Base-by-base conservation (phyloP, 2,113 vertebrate species). In the Callopanchax toddi region DNA sequence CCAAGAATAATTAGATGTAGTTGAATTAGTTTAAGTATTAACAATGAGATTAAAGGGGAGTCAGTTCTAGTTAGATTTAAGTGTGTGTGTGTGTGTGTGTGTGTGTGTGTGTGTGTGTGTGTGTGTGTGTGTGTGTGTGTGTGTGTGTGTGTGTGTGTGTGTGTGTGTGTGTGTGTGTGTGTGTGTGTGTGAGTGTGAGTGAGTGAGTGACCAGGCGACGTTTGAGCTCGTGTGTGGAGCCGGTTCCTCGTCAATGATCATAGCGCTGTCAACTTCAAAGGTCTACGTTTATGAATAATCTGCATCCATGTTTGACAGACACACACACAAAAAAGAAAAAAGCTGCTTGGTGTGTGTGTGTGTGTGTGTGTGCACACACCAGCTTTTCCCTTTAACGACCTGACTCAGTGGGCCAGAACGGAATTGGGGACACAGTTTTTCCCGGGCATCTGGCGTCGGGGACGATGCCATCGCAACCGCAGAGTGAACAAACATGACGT, bases 401-500 rank as follows among this genome's bases (percentile, higher is more conserved):
- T 80, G 78, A 85, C 72, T 86, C 83, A 87, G 77, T 79, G 78
- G 88, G 80, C 71, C 74, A 63, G 81, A 88, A 84, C 82, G 81
- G 79, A 86, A 79, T 67, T 55, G 72, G 83, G 36, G 82, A 87
- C 76, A 17, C 61, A 67, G 78, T 82, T 85, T 32, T 84, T 88
- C 75, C 61, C 6, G 79, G 84, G 86, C 84, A 86, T 89, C 76
- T 88, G 87, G 88, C 86, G 82, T 89, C 87, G 78, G 74, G 82
- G 84, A 81, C 78, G 81, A 82, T 89, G 89, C 89, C 88, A 89
- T 89, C 74, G 67, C 71, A 44, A 83, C 87, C 79, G 37, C 85
- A 89, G 67, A 82, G 73, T 81, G 72, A 83, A 83, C 81, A 88
- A 89, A 91, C 81, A 79, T 91, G 87, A 87, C 83, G 83, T 91